Evolutionary conservation across 1,140 invertebrate species (phyloP).

Genomic region (Aphelinus atriplicis): DNA sequence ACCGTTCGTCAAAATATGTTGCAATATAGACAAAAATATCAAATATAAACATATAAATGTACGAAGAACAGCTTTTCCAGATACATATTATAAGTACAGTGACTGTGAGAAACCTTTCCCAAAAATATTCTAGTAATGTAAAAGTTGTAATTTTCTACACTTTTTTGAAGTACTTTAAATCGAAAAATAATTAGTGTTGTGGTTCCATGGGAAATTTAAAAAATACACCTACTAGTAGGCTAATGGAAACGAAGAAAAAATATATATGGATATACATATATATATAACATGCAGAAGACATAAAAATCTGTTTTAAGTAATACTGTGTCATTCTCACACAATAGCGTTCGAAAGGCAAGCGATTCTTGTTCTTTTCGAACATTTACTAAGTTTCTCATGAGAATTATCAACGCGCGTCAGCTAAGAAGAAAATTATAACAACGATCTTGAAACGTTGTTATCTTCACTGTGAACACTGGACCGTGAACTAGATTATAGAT

Average conservation of each 20-base stretch:
- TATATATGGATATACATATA: too few relatives aligned
- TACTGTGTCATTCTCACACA: slow-evolving; percentile 26
- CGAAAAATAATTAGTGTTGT: too few relatives aligned
- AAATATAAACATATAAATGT: slow-evolving; percentile 15
- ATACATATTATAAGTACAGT: not conserved
- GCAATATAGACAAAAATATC: slow-evolving; percentile 4
- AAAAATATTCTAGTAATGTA: too few relatives aligned
- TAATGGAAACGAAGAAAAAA: slow-evolving; percentile 6
- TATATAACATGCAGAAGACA: slow-evolving; percentile 9
- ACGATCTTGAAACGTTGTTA: not conserved
- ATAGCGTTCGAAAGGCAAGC: not conserved
- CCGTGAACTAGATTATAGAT: slow-evolving; percentile 6
- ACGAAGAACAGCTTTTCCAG: slow-evolving; percentile 4
- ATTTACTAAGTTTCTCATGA: not conserved
- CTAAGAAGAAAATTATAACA: slow-evolving; percentile 10
- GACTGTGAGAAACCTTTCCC: too few relatives aligned
- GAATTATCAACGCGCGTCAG: slow-evolving; percentile 6
- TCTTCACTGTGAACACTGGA: slow-evolving; percentile 21
- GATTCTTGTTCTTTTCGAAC: not conserved
- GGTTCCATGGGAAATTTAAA: too few relatives aligned
- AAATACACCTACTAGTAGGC: too few relatives aligned
- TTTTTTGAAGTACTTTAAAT: too few relatives aligned
- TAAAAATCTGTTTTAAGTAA: slow-evolving; percentile 36
- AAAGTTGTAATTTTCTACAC: too few relatives aligned
- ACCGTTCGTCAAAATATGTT: not conserved